Evolutionary conservation across 2,113 vertebrate species (phyloP).

Genomic region (Macrotis lagotis): DNA sequence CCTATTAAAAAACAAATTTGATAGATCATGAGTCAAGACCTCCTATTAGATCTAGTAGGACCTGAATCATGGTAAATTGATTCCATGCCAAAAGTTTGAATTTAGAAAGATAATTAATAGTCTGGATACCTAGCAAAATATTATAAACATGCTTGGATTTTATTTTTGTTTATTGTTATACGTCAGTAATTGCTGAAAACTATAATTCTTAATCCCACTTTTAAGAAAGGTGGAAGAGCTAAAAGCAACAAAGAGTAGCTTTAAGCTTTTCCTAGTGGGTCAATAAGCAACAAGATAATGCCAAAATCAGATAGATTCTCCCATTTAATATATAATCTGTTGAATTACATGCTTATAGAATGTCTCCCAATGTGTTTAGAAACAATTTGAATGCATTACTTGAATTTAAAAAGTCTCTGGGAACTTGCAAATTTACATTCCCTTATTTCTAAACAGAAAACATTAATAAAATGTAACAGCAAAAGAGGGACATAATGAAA

Average conservation of each 20-base stretch:
- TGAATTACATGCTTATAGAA: constrained; percentile 16
- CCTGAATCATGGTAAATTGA: constrained; percentile 55
- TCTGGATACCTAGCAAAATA: constrained; percentile 48
- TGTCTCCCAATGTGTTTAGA: not conserved
- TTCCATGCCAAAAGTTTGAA: constrained; percentile 48
- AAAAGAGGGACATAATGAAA: constrained; percentile 39
- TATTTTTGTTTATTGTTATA: not conserved
- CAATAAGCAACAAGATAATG: constrained; percentile 25
- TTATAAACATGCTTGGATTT: not conserved
- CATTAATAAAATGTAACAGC: constrained; percentile 30
- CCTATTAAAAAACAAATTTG: not conserved
- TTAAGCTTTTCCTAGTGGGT: constrained; percentile 36
- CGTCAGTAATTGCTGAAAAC: constrained; percentile 2
- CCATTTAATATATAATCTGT: constrained; percentile 33
- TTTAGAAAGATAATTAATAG: constrained; percentile 31
- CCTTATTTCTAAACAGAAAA: constrained; percentile 39
- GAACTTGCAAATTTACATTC: constrained; percentile 18
- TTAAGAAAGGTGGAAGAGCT: constrained; percentile 24
- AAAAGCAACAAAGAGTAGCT: constrained; percentile 33
- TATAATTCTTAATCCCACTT: constrained; percentile 2
- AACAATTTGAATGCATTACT: constrained; percentile 8
- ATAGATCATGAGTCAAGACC: not conserved
- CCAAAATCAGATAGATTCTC: constrained; percentile 29
- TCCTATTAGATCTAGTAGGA: constrained; percentile 61
- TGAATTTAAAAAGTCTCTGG: constrained; percentile 30